phyloP scores from a whole-genome alignment of 2,888 invertebrate species.

The Ferdinandea cuprea region DNA sequence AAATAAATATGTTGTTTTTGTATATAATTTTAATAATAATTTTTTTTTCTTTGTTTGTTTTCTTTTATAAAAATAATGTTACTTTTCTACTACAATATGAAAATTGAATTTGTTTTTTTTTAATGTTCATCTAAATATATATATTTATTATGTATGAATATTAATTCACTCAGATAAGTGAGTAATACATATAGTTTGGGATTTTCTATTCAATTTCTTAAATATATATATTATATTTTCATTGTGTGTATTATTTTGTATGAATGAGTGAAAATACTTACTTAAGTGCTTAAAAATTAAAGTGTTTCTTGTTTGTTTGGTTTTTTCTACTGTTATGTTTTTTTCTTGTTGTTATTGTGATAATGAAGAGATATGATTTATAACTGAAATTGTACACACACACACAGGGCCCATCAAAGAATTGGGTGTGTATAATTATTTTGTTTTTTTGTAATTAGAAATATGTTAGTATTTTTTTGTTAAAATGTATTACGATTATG shows the following conservation, averaged over 20 bases:
- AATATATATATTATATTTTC: background rate
- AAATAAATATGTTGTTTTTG: constrained; percentile 9
- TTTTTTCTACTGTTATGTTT: constrained; percentile 7
- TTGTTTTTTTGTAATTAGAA: constrained; percentile 9
- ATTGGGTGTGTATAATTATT: background rate
- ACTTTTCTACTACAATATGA: constrained; percentile 44
- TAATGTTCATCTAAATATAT: constrained; percentile 34
- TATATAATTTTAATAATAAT: background rate
- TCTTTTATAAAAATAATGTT: constrained; percentile 69
- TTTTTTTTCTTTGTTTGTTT: constrained; percentile 16
- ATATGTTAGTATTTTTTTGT: background rate
- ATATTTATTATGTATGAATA: background rate
- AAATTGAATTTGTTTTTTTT: constrained; percentile 14
- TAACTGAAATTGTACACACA: constrained; percentile 36
- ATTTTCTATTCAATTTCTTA: background rate
- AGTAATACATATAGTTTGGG: background rate
- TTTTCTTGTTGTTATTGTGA: no score
- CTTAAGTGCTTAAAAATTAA: constrained; percentile 41
- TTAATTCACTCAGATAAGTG: constrained; percentile 11
- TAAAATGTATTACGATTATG: constrained; percentile 26
- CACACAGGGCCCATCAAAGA: background rate
- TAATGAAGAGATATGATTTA: constrained; percentile 55
- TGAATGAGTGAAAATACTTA: constrained; percentile 24
- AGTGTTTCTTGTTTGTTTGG: background rate
- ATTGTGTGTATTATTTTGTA: constrained; percentile 16